A percentile compares a stretch with the other conserved stretches of the same genome.
Conservation (phyloP, 2,888 invertebrate species). For the Rhimphoctona megacephalus region DNA sequence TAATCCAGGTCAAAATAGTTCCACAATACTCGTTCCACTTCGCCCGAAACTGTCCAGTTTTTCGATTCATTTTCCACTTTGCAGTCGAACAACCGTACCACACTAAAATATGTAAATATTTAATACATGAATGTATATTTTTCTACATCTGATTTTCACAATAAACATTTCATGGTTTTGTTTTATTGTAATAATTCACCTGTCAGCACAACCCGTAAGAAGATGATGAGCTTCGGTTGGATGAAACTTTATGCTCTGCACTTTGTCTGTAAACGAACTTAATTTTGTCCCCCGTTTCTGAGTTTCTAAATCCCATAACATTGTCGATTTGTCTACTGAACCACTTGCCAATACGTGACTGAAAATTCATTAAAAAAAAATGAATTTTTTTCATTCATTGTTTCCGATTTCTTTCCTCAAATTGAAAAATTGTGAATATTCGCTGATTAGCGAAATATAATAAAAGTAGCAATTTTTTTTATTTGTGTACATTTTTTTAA, state of each 20-base stretch:
- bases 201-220: slow-evolving; percentile 93
- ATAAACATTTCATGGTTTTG: not conserved
- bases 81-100: slow-evolving; percentile 93
- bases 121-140: not conserved
- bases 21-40: slow-evolving; percentile 95
- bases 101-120: slow-evolving; percentile 83
- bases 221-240: slow-evolving; percentile 93
- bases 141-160: not conserved
- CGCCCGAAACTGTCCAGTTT: slow-evolving; percentile 91
- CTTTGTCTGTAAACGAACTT: slow-evolving; percentile 91
- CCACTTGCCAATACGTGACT: slow-evolving; percentile 96
- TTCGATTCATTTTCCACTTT: slow-evolving; percentile 87
- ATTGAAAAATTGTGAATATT: too few species aligned
- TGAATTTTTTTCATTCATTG: not conserved
- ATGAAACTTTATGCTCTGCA: slow-evolving; percentile 94
- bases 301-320: slow-evolving; percentile 96
- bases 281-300: slow-evolving; percentile 91
- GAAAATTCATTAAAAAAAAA: slow-evolving; percentile 66
- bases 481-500: not conserved
- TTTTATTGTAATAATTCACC: slow-evolving; percentile 80
- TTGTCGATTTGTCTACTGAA: slow-evolving; percentile 94
- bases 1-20: slow-evolving; percentile 91
- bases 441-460: too few species aligned
- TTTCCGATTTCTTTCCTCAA: too few species aligned
- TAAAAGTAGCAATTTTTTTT: too few species aligned